These are phyloP conservation scores for Agrochola circellaris DNA, from an alignment of 2,888 invertebrate species.

Conservation along the genomic window DNA sequence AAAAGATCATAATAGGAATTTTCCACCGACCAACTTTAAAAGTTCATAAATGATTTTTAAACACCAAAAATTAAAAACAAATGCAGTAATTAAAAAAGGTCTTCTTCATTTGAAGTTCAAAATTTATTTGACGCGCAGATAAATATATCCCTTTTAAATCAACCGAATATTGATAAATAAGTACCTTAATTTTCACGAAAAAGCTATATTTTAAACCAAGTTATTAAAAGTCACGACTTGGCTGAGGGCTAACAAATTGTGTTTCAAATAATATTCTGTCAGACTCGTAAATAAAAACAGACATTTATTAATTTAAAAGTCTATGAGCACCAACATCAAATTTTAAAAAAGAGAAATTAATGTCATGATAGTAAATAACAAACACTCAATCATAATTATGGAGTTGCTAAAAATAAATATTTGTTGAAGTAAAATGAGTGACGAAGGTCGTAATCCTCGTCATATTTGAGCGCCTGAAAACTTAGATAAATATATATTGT, in stretches of 20 bases:
- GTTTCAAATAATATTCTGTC: slow-evolving; percentile 15
- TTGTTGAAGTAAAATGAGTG: slow-evolving; percentile 16
- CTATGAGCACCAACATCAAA: slow-evolving; percentile 9
- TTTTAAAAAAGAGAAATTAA: not conserved
- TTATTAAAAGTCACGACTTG: slow-evolving; percentile 11
- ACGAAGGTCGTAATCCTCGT: slow-evolving; percentile 35
- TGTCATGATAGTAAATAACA: slow-evolving; percentile 6
- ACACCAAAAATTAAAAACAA: too few species aligned
- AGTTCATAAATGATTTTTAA: too few species aligned
- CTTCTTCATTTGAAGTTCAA: too few species aligned
- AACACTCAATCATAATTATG: slow-evolving; percentile 18
- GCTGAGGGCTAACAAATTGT: slow-evolving; percentile 17
- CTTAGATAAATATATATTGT: slow-evolving; percentile 10
- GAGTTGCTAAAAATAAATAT: slow-evolving; percentile 28
- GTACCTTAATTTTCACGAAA: not conserved
- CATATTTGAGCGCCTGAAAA: slow-evolving; percentile 28
- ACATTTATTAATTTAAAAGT: slow-evolving; percentile 30
- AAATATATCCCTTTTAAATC: too few species aligned
- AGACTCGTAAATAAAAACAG: slow-evolving; percentile 30
- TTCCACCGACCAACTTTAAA: too few species aligned
- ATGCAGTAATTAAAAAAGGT: too few species aligned
- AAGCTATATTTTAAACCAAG: slow-evolving; percentile 1
- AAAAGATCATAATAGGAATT: too few species aligned
- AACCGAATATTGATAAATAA: not conserved
- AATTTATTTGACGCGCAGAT: too few species aligned